These are phyloP conservation scores for Sternotherus odoratus DNA, from an alignment of 2,797 vertebrate species.

Conservation along the genomic window DNA sequence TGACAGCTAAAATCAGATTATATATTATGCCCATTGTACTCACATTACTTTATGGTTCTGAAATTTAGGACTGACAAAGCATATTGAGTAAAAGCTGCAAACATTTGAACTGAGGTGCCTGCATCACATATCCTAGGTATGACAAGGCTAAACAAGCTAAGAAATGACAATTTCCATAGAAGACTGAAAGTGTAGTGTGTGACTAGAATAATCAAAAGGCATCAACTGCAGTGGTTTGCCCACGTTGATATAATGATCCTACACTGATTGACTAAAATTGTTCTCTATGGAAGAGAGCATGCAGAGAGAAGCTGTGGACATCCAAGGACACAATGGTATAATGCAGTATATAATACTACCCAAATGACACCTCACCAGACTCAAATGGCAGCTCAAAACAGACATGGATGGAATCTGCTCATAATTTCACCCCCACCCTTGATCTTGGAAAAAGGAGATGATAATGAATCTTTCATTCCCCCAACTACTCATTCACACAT, in stretches of 20 bases:
- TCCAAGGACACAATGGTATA: background rate
- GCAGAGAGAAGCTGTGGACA: background rate
- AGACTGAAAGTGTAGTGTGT: background rate
- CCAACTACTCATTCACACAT: background rate
- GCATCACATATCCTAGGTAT: background rate
- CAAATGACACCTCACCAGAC: background rate
- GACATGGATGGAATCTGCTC: background rate
- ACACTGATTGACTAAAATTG: background rate
- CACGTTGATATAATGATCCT: background rate
- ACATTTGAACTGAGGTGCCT: background rate
- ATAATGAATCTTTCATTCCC: background rate
- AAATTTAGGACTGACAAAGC: background rate
- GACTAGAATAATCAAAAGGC: background rate
- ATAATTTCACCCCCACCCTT: background rate
- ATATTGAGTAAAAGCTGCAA: background rate
- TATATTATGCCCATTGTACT: background rate
- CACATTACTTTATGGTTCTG: background rate
- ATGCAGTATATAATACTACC: background rate
- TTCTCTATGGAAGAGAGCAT: background rate
- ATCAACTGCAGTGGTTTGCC: background rate
- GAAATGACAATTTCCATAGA: background rate
- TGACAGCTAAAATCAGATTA: background rate
- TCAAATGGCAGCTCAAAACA: background rate
- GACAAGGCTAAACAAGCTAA: background rate
- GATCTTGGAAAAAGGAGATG: background rate